phyloP scores from a whole-genome alignment of 2,888 invertebrate species.

The Caenorhabditis doughertyi region DNA sequence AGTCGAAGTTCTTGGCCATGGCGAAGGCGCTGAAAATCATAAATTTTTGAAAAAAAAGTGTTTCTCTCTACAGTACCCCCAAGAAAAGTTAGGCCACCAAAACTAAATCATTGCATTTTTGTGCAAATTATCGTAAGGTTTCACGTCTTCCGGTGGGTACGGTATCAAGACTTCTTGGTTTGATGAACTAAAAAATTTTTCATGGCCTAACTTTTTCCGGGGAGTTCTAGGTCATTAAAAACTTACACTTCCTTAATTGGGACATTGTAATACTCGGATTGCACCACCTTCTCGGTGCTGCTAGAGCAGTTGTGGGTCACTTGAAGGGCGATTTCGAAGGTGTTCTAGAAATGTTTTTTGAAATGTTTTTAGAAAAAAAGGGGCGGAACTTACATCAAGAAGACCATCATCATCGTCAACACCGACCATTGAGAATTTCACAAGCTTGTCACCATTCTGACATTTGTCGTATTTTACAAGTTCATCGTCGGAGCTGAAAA shows the following conservation, averaged over 20 bases:
- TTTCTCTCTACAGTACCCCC: no score
- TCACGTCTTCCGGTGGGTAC: no score
- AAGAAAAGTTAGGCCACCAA: no score
- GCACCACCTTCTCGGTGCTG: background rate
- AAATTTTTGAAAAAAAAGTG: background rate
- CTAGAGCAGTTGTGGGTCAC: slow-evolving; percentile 15
- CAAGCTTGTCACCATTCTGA: background rate
- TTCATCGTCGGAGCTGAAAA: background rate
- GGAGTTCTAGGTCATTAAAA: background rate
- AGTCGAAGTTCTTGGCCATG: slow-evolving; percentile 5
- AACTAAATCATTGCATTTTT: no score
- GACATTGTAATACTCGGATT: background rate
- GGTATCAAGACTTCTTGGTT: no score
- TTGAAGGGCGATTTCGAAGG: slow-evolving; percentile 15
- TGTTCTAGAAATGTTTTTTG: slow-evolving; percentile 3
- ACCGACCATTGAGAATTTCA: background rate
- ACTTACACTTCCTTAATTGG: slow-evolving; percentile 4
- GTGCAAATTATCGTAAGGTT: no score
- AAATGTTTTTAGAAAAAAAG: no score
- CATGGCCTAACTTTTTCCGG: background rate
- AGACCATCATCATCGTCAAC: slow-evolving; percentile 4
- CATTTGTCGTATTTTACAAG: background rate
- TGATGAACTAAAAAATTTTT: background rate
- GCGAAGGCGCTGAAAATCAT: background rate
- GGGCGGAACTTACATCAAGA: slow-evolving; percentile 28